phyloP scores from a whole-genome alignment of 2,888 invertebrate species.

The Biston stratarius region DNA sequence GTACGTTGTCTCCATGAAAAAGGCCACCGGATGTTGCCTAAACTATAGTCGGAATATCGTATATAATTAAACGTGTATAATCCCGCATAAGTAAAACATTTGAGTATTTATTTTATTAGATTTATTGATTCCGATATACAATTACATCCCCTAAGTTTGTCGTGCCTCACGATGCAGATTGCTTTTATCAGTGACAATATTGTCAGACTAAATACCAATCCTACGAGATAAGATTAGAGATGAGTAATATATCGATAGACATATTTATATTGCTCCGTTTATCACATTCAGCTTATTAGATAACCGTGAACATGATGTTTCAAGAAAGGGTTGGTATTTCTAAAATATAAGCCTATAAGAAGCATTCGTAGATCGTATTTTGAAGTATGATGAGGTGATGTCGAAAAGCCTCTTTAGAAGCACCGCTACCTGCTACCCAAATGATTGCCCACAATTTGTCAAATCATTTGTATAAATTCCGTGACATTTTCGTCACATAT shows the following conservation, averaged over 20 bases:
- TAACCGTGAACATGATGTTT: background rate
- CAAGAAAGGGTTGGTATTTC: constrained; percentile 9
- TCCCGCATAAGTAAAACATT: no score
- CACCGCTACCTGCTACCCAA: background rate
- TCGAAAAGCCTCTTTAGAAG: background rate
- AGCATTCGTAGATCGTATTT: constrained; percentile 29
- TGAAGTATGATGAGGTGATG: constrained; percentile 27
- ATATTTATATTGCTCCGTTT: constrained; percentile 3
- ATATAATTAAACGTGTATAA: no score
- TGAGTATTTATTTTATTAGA: background rate
- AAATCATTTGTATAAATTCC: constrained; percentile 3
- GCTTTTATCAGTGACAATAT: constrained; percentile 32
- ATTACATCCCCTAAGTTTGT: background rate
- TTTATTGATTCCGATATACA: background rate
- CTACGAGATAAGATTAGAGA: constrained; percentile 37
- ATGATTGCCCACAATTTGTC: constrained; percentile 7
- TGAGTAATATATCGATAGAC: constrained; percentile 15
- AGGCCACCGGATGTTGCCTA: no score
- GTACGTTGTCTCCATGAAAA: no score
- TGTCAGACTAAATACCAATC: constrained; percentile 30
- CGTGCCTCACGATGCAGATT: constrained; percentile 5
- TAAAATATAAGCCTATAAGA: constrained; percentile 46
- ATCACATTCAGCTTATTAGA: background rate
- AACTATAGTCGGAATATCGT: no score
- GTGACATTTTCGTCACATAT: background rate